These are phyloP conservation scores for Prunella strophiata DNA, from an alignment of 2,797 vertebrate genomes.

Conservation along the genomic window DNA sequence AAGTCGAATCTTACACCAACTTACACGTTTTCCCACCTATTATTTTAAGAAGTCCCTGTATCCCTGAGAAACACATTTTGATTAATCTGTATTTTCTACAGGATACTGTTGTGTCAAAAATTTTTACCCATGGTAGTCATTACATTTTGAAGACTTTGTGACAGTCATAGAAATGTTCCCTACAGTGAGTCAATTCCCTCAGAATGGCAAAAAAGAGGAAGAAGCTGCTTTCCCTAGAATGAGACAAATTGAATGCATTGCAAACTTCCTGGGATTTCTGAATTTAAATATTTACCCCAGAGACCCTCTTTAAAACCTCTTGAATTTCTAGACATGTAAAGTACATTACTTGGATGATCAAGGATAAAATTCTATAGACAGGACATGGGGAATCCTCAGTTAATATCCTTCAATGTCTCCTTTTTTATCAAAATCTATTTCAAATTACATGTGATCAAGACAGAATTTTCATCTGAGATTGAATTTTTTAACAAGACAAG, in stretches of 20 bases:
- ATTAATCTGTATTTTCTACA: constrained; percentile 1
- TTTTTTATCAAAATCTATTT: constrained; percentile 35
- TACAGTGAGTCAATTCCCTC: background rate
- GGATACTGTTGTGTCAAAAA: background rate
- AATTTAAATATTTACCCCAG: constrained; percentile 39
- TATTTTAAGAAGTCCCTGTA: background rate
- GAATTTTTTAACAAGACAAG: constrained; percentile 34
- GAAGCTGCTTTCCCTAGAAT: background rate
- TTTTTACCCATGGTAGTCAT: background rate
- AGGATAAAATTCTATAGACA: background rate
- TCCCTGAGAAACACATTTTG: background rate
- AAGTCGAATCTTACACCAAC: background rate
- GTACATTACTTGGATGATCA: background rate
- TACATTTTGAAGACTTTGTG: background rate
- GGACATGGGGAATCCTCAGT: background rate
- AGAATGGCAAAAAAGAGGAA: background rate
- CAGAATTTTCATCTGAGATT: constrained; percentile 38
- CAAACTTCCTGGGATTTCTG: constrained; percentile 16
- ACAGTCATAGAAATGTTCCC: background rate
- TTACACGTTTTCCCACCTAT: background rate
- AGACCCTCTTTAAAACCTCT: constrained; percentile 28
- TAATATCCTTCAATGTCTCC: background rate
- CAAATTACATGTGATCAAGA: constrained; percentile 6
- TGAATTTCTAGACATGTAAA: constrained; percentile 11
- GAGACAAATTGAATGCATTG: background rate